Evolutionary conservation across 2,888 invertebrate genomes (phyloP), one percentile per base, ranked within the genome.

Genomic region (Dilophus febrilis): DNA sequence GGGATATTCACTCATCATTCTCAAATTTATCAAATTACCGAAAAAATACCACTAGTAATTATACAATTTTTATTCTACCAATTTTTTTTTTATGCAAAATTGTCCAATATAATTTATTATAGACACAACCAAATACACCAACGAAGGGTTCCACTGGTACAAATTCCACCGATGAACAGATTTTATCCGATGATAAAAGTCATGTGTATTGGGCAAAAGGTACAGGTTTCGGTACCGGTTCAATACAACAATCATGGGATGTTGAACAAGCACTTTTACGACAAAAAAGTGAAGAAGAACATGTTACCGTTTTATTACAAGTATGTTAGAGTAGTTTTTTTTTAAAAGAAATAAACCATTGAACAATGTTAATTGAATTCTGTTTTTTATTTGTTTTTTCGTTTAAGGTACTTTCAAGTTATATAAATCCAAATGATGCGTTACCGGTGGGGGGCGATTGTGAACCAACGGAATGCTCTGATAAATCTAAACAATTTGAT

Each of bases 211-310:
- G 91, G 91, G 92, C 91, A 1, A 92, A 94, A 59, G 92, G 92
- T 33, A 94, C 94, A 3, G 94, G 94, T 2, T 94, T 92, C 63
- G 94, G 94, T 37, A 92, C 91, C 1, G 94, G 94, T 18, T 88
- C 88, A 17, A 94, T 90, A 11, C 83, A 86, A 46, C 91, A 91
- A 58, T 87, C 87, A 35, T 95, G 94, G 94, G 91, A 94, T 62
- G 87, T 94, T 29, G 92, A 94, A 55, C 88, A 90, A 56, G 90
- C 91, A n/a, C 63, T 94, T 38, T 64, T 86, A 46, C 70, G 88
- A 11, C 91, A 92, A 58, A 74, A 78, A 44, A 84, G 83, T 44
- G 91, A 94, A 62, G 94, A 95, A 57, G 88, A 91, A 54, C 90
- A 92, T 57, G 90, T 92, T 4, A 88, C 91, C 0, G 86, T 83